Base-by-base conservation (phyloP, 2,888 invertebrate species). In the Achlya flavicornis region DNA sequence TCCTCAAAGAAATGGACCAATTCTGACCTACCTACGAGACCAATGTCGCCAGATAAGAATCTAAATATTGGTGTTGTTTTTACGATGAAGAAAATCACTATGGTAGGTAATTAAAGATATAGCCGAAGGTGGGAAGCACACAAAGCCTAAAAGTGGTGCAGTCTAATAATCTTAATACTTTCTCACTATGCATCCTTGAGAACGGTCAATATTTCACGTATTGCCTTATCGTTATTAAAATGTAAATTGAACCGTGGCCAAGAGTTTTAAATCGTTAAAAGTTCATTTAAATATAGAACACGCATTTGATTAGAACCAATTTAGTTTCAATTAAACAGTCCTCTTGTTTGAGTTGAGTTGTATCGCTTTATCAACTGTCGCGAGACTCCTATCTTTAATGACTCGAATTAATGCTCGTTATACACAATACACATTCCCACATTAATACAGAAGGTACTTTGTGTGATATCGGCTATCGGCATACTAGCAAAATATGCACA, bases 251-350 rank as follows among this genome's bases (percentile, higher is more conserved):
- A 53, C 53, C 16, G 53, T 53, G 53, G 19, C 53, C 19, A 53
- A 53, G 66, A 72, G 73, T 76, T 79, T 76, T 77, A 84, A 84
- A 84, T 90, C 86, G 82, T 91, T 90, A 88, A 89, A 88, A 87
- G 87, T 90, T 90, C 87, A 90, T 91, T 91, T 92, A 91, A 91
- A 93, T 91, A 90, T 92, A 91, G 91, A 90, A 92, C 91, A 88
- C 53, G 53, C 91, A 89, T 91, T 92, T 91, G 91, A 93, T 93
- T 93, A 93, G 80, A 90, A 85, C 80, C 92, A 93, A 92, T 93
- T 93, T 92, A 92, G 83, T 85, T 85, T 84, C 88, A 91, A 92
- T 93, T 92, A 91, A 92, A 85, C 86, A 81, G 85, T 84, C 84
- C 88, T 86, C 88, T 87, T 85, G 86, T 87, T 87, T 86, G 80